Evolutionary conservation across 2,797 vertebrate genomes (phyloP).

Genomic region (Limnodromus scolopaceus): DNA sequence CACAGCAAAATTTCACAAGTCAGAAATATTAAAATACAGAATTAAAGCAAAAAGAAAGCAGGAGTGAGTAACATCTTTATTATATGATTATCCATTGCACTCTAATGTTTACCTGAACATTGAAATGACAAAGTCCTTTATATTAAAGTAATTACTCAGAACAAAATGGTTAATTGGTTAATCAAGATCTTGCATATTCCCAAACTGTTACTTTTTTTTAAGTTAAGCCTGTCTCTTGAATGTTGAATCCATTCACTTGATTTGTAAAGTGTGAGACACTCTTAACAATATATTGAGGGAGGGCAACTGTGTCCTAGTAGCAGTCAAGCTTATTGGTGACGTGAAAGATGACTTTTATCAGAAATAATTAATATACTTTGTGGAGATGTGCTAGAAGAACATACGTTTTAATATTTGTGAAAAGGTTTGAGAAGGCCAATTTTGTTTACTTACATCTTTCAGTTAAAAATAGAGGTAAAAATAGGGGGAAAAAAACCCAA

Average conservation of each 20-base stretch:
- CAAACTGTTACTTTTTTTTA: background rate
- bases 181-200: background rate
- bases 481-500: background rate
- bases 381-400: background rate
- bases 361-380: background rate
- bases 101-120: background rate
- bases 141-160: background rate
- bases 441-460: background rate
- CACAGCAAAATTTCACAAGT: background rate
- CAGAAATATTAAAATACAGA: background rate
- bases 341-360: background rate
- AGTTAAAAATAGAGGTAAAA: background rate
- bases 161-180: background rate
- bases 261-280: background rate
- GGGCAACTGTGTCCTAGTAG: background rate
- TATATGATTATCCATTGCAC: background rate
- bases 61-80: background rate
- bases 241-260: background rate
- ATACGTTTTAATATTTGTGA: background rate
- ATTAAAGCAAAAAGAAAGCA: background rate
- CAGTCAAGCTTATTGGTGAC: background rate
- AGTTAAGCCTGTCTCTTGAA: background rate
- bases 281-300: background rate
- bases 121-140: background rate
- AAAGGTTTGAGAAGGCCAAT: background rate